A percentile compares a stretch with the other conserved stretches of the same genome.
Evolutionary conservation across 2,797 vertebrate species (phyloP).

Genomic region (Mus caroli): DNA sequence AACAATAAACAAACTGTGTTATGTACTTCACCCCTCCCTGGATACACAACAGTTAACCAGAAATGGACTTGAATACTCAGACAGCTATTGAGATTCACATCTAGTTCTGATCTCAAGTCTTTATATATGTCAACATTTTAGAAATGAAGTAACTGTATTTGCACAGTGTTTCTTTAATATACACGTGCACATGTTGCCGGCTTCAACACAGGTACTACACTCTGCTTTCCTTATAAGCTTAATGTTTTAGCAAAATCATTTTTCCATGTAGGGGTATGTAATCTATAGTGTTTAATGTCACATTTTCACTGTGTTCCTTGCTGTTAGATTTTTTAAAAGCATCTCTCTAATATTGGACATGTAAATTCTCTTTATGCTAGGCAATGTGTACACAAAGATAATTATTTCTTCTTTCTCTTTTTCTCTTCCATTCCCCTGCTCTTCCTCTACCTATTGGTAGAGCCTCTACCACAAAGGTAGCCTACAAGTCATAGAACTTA

Average conservation of each 20-base stretch:
- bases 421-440: not conserved
- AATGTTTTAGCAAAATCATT: conserved; percentile 34
- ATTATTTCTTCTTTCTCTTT: not conserved
- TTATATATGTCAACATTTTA: too few relatives aligned
- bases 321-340: not conserved
- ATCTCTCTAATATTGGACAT: conserved; percentile 8
- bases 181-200: too few relatives aligned
- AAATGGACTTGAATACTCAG: too few relatives aligned
- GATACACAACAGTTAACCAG: too few relatives aligned
- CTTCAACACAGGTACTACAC: not conserved
- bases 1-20: too few relatives aligned
- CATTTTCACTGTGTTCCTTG: not conserved
- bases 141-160: too few relatives aligned
- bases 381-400: not conserved
- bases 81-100: too few relatives aligned
- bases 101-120: too few relatives aligned
- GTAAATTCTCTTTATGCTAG: not conserved
- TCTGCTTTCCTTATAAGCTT: not conserved
- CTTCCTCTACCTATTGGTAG: too few relatives aligned
- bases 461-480: not conserved
- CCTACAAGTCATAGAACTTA: not conserved
- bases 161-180: too few relatives aligned
- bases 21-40: too few relatives aligned
- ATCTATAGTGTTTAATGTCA: conserved; percentile 52
- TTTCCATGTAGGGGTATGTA: not conserved